phyloP scores from a whole-genome alignment of 2,888 invertebrate genomes.

The Ptychoptera albimana region DNA sequence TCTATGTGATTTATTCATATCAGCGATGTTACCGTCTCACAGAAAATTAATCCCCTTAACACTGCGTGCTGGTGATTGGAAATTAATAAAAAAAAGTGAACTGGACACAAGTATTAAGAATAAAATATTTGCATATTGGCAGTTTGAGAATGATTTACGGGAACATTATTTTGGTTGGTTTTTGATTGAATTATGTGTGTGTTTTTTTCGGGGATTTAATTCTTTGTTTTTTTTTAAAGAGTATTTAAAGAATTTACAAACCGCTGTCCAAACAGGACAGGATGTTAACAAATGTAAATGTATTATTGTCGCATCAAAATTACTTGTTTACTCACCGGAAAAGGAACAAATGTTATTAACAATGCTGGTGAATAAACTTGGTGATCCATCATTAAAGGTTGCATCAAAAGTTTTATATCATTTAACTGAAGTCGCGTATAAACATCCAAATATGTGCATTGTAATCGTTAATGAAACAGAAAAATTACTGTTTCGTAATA shows the following conservation, averaged over 20 bases:
- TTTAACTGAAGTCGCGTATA: constrained; percentile 60
- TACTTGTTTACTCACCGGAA: constrained; percentile 25
- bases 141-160: constrained; percentile 79
- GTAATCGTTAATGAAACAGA: constrained; percentile 81
- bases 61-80: constrained; percentile 28
- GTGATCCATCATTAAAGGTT: constrained; percentile 69
- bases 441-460: constrained; percentile 84
- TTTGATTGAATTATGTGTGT: neutral
- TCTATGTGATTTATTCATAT: constrained; percentile 25
- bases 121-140: constrained; percentile 60
- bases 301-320: constrained; percentile 21
- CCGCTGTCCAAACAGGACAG: constrained; percentile 25
- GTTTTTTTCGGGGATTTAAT: constrained; percentile 3
- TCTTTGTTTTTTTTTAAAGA: constrained; percentile 14
- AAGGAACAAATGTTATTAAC: constrained; percentile 43
- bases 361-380: constrained; percentile 84
- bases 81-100: constrained; percentile 19
- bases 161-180: constrained; percentile 47
- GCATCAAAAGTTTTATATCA: constrained; percentile 80
- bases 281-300: constrained; percentile 24
- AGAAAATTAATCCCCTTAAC: constrained; percentile 24
- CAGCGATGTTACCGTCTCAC: constrained; percentile 24
- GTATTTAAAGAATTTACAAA: constrained; percentile 26
- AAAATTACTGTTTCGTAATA: constrained; percentile 73
- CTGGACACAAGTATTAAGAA: constrained; percentile 42